A percentile compares a stretch with the other conserved stretches of the same genome.
These are phyloP conservation scores for Lapara coniferarum DNA, from an alignment of 2,888 invertebrate genomes.

Conservation along the genomic window DNA sequence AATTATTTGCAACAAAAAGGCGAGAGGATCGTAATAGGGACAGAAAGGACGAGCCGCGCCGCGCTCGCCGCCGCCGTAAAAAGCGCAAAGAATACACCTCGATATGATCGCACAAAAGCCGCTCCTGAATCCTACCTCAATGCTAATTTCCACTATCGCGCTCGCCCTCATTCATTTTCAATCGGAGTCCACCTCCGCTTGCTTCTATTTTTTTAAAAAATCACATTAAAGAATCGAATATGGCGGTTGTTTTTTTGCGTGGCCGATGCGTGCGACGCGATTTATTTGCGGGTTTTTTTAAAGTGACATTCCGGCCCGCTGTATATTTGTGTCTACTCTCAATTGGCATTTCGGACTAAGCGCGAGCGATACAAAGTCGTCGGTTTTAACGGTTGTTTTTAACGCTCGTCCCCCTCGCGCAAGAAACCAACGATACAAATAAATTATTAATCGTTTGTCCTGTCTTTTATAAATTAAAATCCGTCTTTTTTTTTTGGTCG, in stretches of 20 bases:
- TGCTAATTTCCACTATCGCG: conserved; percentile 85
- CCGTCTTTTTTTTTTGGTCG: conserved; percentile 77
- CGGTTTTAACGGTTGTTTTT: conserved; percentile 83
- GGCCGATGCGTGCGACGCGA: conserved; percentile 80
- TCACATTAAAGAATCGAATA: conserved; percentile 84
- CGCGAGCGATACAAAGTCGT: conserved; percentile 81
- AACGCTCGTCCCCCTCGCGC: conserved; percentile 79
- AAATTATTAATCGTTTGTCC: conserved; percentile 85
- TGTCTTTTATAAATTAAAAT: conserved; percentile 84
- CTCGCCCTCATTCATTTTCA: conserved; percentile 83
- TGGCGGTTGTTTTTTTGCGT: conserved; percentile 77
- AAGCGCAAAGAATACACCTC: conserved; percentile 84
- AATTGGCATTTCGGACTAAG: conserved; percentile 83
- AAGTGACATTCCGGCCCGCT: conserved; percentile 82
- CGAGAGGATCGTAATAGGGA: conserved; percentile 76
- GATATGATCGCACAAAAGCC: conserved; percentile 84
- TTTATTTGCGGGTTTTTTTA: conserved; percentile 82
- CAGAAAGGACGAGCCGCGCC: conserved; percentile 69
- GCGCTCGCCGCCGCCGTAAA: conserved; percentile 74
- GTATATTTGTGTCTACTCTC: conserved; percentile 84
- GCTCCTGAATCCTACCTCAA: conserved; percentile 82
- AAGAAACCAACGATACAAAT: conserved; percentile 81
- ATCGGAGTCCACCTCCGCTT: conserved; percentile 78
- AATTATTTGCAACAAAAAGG: conserved; percentile 79
- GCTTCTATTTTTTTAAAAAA: conserved; percentile 79